These are phyloP conservation scores for Phlogophora meticulosa DNA, from an alignment of 2,888 invertebrate genomes.

Conservation along the genomic window DNA sequence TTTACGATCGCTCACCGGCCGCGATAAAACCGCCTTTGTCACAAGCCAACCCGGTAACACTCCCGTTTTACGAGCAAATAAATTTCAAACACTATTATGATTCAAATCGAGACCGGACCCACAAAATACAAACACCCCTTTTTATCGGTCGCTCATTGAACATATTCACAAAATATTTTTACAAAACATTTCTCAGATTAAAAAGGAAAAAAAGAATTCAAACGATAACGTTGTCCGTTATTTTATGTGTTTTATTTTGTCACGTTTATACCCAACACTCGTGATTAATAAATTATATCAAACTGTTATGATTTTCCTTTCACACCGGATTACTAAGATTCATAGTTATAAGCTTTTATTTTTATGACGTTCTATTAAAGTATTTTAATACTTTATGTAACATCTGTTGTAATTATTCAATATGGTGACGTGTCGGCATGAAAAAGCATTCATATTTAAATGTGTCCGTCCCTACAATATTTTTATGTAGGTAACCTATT, in stretches of 20 bases:
- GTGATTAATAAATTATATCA: slow-evolving; percentile 83
- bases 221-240: slow-evolving; percentile 64
- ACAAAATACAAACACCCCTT: slow-evolving; percentile 87
- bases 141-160: slow-evolving; percentile 80
- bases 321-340: slow-evolving; percentile 81
- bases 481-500: slow-evolving; percentile 32
- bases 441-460: slow-evolving; percentile 63
- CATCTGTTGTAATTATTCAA: slow-evolving; percentile 81
- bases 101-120: slow-evolving; percentile 88
- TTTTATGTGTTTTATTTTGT: slow-evolving; percentile 78
- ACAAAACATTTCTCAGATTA: slow-evolving; percentile 75
- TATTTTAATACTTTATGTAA: slow-evolving; percentile 73
- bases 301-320: slow-evolving; percentile 81
- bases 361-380: slow-evolving; percentile 75
- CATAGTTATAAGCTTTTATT: slow-evolving; percentile 74
- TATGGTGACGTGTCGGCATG: slow-evolving; percentile 71
- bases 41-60: slow-evolving; percentile 85
- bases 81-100: slow-evolving; percentile 91
- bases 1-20: slow-evolving; percentile 86
- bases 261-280: slow-evolving; percentile 78
- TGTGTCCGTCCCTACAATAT: slow-evolving; percentile 23
- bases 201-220: slow-evolving; percentile 56
- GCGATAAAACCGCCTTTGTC: slow-evolving; percentile 89
- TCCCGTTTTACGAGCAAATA: slow-evolving; percentile 89
- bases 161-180: slow-evolving; percentile 84